Percentiles rank a stretch among this genome's conserved stretches.
Conservation (phyloP, 1,140 invertebrate species). For the Drosophila takahashii region DNA sequence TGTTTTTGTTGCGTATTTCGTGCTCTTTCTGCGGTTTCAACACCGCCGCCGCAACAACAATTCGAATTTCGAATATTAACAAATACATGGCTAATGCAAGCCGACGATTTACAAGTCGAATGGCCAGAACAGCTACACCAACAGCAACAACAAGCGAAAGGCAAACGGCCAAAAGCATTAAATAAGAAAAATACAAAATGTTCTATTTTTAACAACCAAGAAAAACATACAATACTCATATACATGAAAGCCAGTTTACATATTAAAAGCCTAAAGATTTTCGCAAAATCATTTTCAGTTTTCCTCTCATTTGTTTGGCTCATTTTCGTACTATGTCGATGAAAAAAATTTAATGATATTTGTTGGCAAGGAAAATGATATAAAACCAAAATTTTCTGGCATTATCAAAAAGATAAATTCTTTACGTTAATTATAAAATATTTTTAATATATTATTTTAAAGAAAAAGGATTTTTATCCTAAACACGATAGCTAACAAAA, state of each 20-base stretch:
- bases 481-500: too few relatives aligned
- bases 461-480: too few relatives aligned
- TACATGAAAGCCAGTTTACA: slow-evolving; percentile 37
- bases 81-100: slow-evolving; percentile 82
- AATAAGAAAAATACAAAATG: slow-evolving; percentile 80
- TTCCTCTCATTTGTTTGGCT: slow-evolving; percentile 46
- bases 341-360: slow-evolving; percentile 17
- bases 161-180: slow-evolving; percentile 66
- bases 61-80: slow-evolving; percentile 82
- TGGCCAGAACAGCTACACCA: slow-evolving; percentile 50
- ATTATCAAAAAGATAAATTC: background rate
- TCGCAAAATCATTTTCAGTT: slow-evolving; percentile 79
- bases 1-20: slow-evolving; percentile 57
- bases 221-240: slow-evolving; percentile 73
- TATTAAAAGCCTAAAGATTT: slow-evolving; percentile 55
- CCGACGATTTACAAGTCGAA: slow-evolving; percentile 82
- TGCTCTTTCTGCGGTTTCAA: slow-evolving; percentile 62
- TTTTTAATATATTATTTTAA: too few relatives aligned
- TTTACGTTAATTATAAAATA: background rate
- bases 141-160: slow-evolving; percentile 20
- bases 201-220: slow-evolving; percentile 78
- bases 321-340: slow-evolving; percentile 43
- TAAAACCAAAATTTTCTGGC: slow-evolving; percentile 3
- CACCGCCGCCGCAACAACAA: slow-evolving; percentile 61
- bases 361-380: slow-evolving; percentile 13